These are phyloP conservation scores for Eufriesea mexicana DNA, from an alignment of 1,140 invertebrate genomes.

Conservation along the genomic window DNA sequence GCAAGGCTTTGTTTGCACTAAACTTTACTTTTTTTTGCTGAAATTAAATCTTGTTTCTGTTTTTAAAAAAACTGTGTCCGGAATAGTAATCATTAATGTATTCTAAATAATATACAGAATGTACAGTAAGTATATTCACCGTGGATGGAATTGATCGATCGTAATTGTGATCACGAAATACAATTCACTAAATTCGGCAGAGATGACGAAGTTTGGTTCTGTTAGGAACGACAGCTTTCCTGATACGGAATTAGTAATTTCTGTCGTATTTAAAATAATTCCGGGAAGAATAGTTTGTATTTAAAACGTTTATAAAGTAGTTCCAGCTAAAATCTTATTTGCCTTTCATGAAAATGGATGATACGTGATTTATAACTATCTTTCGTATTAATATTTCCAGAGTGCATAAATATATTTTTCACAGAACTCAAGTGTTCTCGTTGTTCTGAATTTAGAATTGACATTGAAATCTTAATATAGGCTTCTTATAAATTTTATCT, in stretches of 20 bases:
- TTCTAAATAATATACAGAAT: background rate
- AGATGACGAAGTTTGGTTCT: background rate
- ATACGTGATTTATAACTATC: background rate
- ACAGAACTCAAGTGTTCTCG: background rate
- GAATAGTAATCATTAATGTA: background rate
- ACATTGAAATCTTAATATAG: background rate
- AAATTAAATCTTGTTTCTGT: background rate
- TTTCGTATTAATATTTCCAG: background rate
- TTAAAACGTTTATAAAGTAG: background rate
- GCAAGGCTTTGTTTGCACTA: background rate
- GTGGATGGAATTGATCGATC: background rate
- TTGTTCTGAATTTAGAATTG: slow-evolving; percentile 19
- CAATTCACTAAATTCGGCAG: background rate
- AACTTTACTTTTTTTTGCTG: background rate
- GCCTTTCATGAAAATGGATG: too few species aligned
- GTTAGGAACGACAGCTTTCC: background rate
- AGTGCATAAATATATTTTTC: background rate
- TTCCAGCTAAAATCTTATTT: slow-evolving; percentile 16
- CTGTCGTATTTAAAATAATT: slow-evolving; percentile 44
- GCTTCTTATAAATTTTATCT: background rate
- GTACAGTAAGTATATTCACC: background rate
- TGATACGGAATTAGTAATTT: background rate
- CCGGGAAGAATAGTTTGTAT: background rate
- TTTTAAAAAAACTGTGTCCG: background rate
- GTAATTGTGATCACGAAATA: slow-evolving; percentile 24